Percentiles rank a stretch among this genome's conserved stretches.
Conservation (phyloP, 1,140 invertebrate genomes). For the Conus ventricosus region DNA sequence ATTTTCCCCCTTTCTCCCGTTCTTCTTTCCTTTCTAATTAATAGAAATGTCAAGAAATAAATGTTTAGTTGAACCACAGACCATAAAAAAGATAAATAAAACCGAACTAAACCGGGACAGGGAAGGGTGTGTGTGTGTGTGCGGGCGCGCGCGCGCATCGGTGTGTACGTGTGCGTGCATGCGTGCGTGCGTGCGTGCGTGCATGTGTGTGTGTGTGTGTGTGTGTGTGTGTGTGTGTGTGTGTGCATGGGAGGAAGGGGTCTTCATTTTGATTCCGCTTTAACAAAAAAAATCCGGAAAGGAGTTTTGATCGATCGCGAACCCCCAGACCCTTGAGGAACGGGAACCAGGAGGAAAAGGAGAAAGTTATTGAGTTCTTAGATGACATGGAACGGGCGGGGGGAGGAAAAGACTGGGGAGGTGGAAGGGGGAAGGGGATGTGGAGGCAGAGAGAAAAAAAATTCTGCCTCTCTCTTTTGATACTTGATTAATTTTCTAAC, state of each 20-base stretch:
- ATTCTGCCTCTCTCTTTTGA: slow-evolving; percentile 14
- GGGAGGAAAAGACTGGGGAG: neutral
- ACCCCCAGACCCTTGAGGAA: neutral
- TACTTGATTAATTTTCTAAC: slow-evolving; percentile 23
- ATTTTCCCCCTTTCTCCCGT: no score
- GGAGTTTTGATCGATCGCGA: neutral
- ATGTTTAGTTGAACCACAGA: neutral
- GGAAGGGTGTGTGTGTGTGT: neutral
- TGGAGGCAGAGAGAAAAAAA: neutral
- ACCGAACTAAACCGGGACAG: neutral
- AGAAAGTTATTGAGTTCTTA: slow-evolving; percentile 21
- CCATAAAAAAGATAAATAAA: neutral
- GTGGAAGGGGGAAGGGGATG: neutral
- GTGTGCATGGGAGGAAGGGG: neutral
- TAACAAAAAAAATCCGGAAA: neutral
- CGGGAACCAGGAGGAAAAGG: neutral
- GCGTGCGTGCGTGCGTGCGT: neutral
- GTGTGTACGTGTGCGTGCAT: neutral
- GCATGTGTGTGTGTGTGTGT: neutral
- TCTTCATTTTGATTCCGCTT: neutral
- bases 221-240: neutral
- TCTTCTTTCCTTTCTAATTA: no score
- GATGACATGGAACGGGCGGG: neutral
- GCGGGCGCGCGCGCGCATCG: no score
- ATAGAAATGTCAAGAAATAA: no score